phyloP scores from a whole-genome alignment of 2,113 vertebrate species.

The Penelope pileata region DNA sequence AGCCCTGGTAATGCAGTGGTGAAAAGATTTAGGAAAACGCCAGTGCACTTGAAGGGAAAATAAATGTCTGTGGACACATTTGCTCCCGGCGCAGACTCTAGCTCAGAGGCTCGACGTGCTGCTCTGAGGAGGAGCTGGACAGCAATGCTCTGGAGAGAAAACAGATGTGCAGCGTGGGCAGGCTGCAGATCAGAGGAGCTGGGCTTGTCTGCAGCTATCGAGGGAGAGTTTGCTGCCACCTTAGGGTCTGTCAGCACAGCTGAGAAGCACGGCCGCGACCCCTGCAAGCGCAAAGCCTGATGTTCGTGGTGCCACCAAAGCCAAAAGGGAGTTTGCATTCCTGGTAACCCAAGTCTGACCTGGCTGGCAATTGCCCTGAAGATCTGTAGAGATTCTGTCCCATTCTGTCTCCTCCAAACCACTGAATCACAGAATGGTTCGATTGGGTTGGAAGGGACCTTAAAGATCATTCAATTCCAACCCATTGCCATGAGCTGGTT shows the following conservation, averaged over 20 bases:
- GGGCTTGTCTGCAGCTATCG: neutral
- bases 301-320: neutral
- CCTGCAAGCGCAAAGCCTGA: neutral
- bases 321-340: neutral
- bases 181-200: conserved; percentile 21
- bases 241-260: conserved; percentile 57
- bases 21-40: conserved; percentile 8
- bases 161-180: conserved; percentile 38
- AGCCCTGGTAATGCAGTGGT: neutral
- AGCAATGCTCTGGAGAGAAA: conserved; percentile 40
- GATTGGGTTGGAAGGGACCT: too few species aligned
- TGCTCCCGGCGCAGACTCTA: neutral
- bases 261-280: neutral
- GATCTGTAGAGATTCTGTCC: rapidly evolving
- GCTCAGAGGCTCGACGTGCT: neutral
- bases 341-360: rapidly evolving
- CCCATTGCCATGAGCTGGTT: too few species aligned
- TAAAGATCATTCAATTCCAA: too few species aligned
- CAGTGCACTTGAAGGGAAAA: conserved; percentile 28
- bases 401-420: neutral
- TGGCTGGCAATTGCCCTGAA: neutral
- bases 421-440: too few species aligned
- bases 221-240: conserved; percentile 64
- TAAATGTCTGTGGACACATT: conserved; percentile 3
- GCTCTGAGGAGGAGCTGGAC: conserved; percentile 43